Conservation (phyloP, 2,888 invertebrate genomes). For the Cryptocephalus primarius region DNA sequence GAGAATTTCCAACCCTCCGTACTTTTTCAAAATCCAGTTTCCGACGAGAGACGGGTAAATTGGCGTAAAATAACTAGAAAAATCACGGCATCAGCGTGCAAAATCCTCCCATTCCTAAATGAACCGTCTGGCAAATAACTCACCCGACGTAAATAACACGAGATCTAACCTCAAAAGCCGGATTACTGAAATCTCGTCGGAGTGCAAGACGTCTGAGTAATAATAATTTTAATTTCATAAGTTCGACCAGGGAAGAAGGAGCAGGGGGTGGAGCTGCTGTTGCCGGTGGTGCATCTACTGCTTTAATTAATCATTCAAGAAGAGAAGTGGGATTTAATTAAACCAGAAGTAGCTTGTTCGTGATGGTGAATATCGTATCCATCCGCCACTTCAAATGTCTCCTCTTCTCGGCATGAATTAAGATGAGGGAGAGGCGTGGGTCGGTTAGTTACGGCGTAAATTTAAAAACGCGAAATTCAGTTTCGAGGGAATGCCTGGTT, state of each 20-base stretch:
- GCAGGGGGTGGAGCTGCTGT: constrained; percentile 12
- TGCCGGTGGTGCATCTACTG: background rate
- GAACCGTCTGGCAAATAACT: too few relatives aligned
- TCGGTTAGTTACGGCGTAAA: background rate
- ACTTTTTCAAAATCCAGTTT: too few relatives aligned
- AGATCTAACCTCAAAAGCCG: too few relatives aligned
- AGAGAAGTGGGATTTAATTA: constrained; percentile 33
- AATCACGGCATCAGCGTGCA: too few relatives aligned
- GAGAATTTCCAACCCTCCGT: too few relatives aligned
- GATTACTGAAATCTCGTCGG: too few relatives aligned
- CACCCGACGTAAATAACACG: too few relatives aligned
- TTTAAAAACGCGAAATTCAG: background rate
- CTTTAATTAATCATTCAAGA: constrained; percentile 34
- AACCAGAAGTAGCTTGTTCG: constrained; percentile 34
- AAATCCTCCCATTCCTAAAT: too few relatives aligned
- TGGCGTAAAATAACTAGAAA: too few relatives aligned
- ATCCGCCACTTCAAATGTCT: constrained; percentile 19
- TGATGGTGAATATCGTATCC: constrained; percentile 31
- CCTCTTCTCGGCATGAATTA: constrained; percentile 10
- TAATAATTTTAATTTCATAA: constrained; percentile 29
- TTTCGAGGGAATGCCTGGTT: too few relatives aligned
- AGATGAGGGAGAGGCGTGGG: background rate
- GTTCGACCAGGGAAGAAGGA: constrained; percentile 22
- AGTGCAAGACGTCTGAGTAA: too few relatives aligned
- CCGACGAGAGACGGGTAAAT: too few relatives aligned